Percentiles rank a stretch among this genome's conserved stretches.
Conservation (phyloP, 2,113 vertebrate species). For the Onychostoma macrolepis region DNA sequence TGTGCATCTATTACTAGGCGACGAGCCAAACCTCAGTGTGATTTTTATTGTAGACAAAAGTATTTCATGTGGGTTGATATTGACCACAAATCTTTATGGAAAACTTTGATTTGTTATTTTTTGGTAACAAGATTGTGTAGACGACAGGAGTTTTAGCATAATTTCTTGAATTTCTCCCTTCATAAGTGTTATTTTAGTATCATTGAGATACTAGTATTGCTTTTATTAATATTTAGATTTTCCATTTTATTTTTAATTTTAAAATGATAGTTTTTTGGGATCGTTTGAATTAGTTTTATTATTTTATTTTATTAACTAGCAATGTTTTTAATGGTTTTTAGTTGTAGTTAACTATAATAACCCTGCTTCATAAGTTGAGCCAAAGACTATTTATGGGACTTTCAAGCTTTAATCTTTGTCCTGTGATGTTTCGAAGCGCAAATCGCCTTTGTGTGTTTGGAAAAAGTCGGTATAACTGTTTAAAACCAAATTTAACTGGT, state of each 20-base stretch:
- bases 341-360: neutral
- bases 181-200: neutral
- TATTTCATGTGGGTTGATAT: neutral
- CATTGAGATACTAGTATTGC: neutral
- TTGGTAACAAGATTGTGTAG: too few relatives aligned
- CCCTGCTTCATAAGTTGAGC: constrained; percentile 10
- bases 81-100: neutral
- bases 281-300: neutral
- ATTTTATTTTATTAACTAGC: neutral
- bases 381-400: constrained; percentile 20
- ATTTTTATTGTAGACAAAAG: neutral
- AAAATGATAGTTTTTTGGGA: neutral
- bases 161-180: neutral
- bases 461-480: neutral
- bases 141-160: neutral
- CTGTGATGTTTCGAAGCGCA: constrained; percentile 15
- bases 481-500: constrained; percentile 18
- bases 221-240: neutral
- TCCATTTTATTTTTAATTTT: neutral
- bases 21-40: neutral
- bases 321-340: neutral
- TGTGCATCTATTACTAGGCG: neutral
- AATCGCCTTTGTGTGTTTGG: constrained; percentile 21
- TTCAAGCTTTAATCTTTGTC: constrained; percentile 24
- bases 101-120: neutral